Base-by-base conservation (phyloP, 2,797 vertebrate genomes). In the Phoxinus dragarum region DNA sequence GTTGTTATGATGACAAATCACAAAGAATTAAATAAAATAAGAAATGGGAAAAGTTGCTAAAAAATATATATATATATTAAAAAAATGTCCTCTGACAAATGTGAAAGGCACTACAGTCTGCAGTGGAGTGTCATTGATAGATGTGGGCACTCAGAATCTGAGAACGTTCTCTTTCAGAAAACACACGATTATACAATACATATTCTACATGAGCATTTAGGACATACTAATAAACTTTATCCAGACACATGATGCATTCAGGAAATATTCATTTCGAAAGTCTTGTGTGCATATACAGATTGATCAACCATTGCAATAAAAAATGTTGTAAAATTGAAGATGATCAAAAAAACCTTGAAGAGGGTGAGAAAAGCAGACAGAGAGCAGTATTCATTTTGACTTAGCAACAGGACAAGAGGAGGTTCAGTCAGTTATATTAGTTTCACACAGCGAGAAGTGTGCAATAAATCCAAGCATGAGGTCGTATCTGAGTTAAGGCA, bases 301-400 rank as follows among this genome's bases (percentile, higher is more conserved):
- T 76, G 71, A 81, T 59, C 61, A 34, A 76, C 10, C 27, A n/a
- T 40, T 31, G 49, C 64, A 81, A 75, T 34, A 67, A 23, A 54
- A 81, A 72, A 66, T 23, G 38, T 16, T 5, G 19, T 72, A 36
- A 64, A 66, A 47, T 44, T 49, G 23, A 61, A 78, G 38, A 72
- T 47, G 27, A 42, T 31, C 19, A 23, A 78, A 72, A 72, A 19
- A 79, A 36, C 19, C 64, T 1, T 49, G 14, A 79, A 54, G 23
- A 90, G 87, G 84, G 88, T 83, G 89, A 90, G 89, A 90, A 92
- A 83, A 5, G n/a, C 80, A 82, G 89, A 92, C 91, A 91, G 67
- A 64, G 90, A 89, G 88, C 86, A 88, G 87, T 92, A 91, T 93
- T 94, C 92, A 92, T 92, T 94, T 94, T 95, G 92, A 90, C 94